A percentile compares a stretch with the other conserved stretches of the same genome.
Conservation (phyloP, 2,888 invertebrate species). For the Unio delphinus region DNA sequence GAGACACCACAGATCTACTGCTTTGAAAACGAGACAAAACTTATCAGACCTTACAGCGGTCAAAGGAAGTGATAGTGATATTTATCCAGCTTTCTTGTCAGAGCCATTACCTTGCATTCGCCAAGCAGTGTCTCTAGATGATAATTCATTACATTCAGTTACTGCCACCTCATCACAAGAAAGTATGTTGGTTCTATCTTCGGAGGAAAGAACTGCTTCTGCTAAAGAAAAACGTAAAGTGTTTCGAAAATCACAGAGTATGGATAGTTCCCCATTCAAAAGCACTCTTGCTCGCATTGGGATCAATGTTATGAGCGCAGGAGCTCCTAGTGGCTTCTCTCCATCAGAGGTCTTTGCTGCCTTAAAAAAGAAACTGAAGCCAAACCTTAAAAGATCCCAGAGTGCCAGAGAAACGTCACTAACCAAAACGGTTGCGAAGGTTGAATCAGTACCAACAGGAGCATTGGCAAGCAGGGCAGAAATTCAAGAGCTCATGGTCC, state of each 20-base stretch:
- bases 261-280: conserved; percentile 43
- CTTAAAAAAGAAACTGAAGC: conserved; percentile 55
- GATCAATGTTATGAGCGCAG: conserved; percentile 37
- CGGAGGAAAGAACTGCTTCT: conserved; percentile 9
- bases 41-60: conserved; percentile 27
- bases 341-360: conserved; percentile 54
- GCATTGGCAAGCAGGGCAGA: too few relatives aligned
- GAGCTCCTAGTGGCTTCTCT: conserved; percentile 46
- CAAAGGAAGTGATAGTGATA: conserved; percentile 14
- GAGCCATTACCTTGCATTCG: conserved; percentile 15
- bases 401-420: conserved; percentile 19
- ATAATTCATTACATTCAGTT: conserved; percentile 17
- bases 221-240: conserved; percentile 44
- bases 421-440: too few relatives aligned
- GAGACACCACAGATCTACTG: conserved; percentile 10
- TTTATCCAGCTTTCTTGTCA: conserved; percentile 15
- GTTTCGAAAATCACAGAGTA: conserved; percentile 46
- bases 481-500: conserved; percentile 25
- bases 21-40: conserved; percentile 3
- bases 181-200: neutral
- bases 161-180: conserved; percentile 3
- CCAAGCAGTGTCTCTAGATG: conserved; percentile 32
- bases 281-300: conserved; percentile 43
- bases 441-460: too few relatives aligned
- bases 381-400: conserved; percentile 41